Evolutionary conservation across 1,140 invertebrate species (phyloP).

Genomic region (Drosophila setifemur): DNA sequence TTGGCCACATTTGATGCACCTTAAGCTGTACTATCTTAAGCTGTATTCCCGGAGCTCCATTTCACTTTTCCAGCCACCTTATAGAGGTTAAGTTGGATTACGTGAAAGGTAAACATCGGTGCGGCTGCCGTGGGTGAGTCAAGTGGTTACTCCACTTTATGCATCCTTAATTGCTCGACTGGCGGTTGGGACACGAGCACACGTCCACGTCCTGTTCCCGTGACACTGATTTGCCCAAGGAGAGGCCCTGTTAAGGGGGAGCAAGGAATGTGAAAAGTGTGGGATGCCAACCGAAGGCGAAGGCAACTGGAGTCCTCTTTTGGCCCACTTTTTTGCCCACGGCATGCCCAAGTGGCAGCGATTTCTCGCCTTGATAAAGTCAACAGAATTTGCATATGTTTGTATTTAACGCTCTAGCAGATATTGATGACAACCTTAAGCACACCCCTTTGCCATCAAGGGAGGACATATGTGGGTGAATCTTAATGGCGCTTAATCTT

Average conservation of each 20-base stretch:
- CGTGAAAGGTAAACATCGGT: constrained; percentile 32
- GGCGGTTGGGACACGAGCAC: constrained; percentile 33
- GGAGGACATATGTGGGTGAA: background rate
- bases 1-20: too few relatives aligned
- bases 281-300: constrained; percentile 11
- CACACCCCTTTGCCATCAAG: too few relatives aligned
- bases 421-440: constrained; percentile 10
- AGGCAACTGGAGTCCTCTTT: constrained; percentile 21
- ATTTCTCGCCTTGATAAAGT: constrained; percentile 56
- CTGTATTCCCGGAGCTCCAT: background rate
- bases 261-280: background rate
- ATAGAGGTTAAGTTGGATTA: constrained; percentile 41
- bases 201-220: constrained; percentile 62
- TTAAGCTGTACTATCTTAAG: too few relatives aligned
- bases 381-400: constrained; percentile 52
- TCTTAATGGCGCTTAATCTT: too few relatives aligned
- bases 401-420: constrained; percentile 16
- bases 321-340: constrained; percentile 28
- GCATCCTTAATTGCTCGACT: constrained; percentile 74
- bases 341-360: constrained; percentile 53
- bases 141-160: constrained; percentile 77
- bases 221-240: constrained; percentile 69
- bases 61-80: background rate
- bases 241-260: background rate
- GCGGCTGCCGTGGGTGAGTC: constrained; percentile 39